Evolutionary conservation across 2,888 invertebrate species (phyloP), one percentile per base, ranked within the genome.

Genomic region (Pemphredon lugubris): DNA sequence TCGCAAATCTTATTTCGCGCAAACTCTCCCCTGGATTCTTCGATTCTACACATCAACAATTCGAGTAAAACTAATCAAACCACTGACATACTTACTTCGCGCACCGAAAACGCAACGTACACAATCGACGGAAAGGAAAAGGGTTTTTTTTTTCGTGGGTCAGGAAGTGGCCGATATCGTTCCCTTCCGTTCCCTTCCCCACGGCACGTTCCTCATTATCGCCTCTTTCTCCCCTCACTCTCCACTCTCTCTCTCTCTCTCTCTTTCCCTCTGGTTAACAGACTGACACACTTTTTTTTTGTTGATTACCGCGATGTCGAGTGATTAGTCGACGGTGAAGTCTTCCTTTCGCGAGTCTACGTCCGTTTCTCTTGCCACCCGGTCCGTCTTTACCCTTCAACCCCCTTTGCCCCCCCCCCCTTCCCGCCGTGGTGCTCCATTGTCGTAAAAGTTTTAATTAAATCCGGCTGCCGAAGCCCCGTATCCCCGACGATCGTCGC

Each of bases 401-500:
- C 39, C 11, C 26, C 21, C 21, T 32, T 18, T 20, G 9, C 21
- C 34, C 44, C 23, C 30, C 9, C 45, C 39, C 23, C 54, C 48
- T 37, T 30, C 39, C 51, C 45, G 21, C 16, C 53, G 39, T 18
- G 42, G 4, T 20, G 42, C 64, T 55, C 51, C 55, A 77, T 75
- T 79, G 77, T 77, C 73, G 72, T 66, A 42, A 77, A 77, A 79
- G 65, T 79, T 79, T 79, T 79, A 79, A 79, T 79, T 79, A 79
- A 79, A 79, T 79, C 79, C 79, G 79, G 59, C 59, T 18, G 53
- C 9, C 63, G 78, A 69, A 73, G 65, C 63, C n/a, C n/a, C 71
- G 64, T 72, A 77, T 59, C 61, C 55, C 30, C 23, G 57, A 42
- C 64, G 68, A 72, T 78, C 73, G 39, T 57, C 14, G 51, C 55